phyloP scores from a whole-genome alignment of 2,113 vertebrate genomes.

The Chloropsis cyanopogon region DNA sequence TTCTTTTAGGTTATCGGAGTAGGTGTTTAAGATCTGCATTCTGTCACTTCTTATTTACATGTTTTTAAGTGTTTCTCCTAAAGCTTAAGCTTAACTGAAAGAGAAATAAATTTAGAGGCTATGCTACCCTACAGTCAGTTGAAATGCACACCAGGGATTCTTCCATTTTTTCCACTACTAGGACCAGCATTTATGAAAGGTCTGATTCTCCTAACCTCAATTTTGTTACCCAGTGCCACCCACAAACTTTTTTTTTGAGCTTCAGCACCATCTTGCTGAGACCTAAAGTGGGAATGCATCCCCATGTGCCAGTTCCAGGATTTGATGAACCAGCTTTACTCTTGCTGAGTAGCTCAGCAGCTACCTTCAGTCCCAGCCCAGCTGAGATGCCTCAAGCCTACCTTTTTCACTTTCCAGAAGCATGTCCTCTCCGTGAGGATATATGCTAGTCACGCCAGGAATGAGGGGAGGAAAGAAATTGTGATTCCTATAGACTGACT shows the following conservation, averaged over 20 bases:
- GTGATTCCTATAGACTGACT: background rate
- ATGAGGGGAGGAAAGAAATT: background rate
- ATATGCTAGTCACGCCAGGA: background rate
- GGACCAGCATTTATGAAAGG: background rate
- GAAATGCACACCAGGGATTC: background rate
- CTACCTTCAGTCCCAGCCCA: background rate
- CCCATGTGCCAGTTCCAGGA: background rate
- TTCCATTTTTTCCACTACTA: background rate
- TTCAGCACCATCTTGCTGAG: background rate
- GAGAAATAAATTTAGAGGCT: background rate
- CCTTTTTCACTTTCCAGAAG: background rate
- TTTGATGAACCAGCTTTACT: background rate
- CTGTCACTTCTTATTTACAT: slow-evolving; percentile 1
- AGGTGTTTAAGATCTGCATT: background rate
- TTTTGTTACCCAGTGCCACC: background rate
- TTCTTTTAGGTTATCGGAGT: background rate
- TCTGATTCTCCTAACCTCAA: background rate
- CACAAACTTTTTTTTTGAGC: background rate
- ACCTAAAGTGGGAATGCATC: background rate
- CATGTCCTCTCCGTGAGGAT: background rate
- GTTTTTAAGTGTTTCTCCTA: background rate
- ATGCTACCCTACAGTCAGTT: background rate
- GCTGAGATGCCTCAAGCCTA: background rate
- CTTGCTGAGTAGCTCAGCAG: background rate
- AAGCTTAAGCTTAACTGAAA: background rate